A percentile compares a stretch with the other conserved stretches of the same genome.
phyloP scores from a whole-genome alignment of 2,888 invertebrate genomes.

The Orthonychiurus folsomi region DNA sequence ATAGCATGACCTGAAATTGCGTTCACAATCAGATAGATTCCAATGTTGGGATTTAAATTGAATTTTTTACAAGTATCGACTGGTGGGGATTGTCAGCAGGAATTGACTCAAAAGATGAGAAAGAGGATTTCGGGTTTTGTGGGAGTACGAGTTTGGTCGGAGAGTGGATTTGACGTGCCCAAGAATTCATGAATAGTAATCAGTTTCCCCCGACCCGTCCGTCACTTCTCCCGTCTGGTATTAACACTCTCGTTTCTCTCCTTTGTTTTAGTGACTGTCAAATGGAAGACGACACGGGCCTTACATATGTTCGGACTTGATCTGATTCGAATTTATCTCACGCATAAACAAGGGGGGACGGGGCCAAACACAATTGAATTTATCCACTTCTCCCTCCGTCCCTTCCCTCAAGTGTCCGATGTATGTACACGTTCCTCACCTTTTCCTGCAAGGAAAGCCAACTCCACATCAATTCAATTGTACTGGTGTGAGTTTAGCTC shows the following conservation, averaged over 20 bases:
- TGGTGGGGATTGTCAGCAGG: no score
- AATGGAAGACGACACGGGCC: no score
- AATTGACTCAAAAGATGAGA: no score
- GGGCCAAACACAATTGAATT: neutral
- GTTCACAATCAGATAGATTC: no score
- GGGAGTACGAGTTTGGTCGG: no score
- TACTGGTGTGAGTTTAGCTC: neutral
- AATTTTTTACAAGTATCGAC: neutral
- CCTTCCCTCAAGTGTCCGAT: no score
- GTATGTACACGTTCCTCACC: no score
- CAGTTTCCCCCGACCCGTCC: neutral
- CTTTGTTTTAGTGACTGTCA: neutral
- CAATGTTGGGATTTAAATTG: neutral
- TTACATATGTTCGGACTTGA: neutral
- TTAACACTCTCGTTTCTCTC: neutral
- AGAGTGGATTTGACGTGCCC: neutral
- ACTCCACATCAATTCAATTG: neutral
- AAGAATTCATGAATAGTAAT: neutral
- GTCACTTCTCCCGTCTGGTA: no score
- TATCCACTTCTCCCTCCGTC: neutral
- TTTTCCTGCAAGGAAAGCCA: neutral
- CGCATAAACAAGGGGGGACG: neutral
- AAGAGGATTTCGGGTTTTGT: no score
- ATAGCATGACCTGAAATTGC: no score
- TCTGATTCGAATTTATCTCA: slow-evolving; percentile 1